phyloP scores from a whole-genome alignment of 2,113 vertebrate species.

The Paramisgurnus dabryanus region DNA sequence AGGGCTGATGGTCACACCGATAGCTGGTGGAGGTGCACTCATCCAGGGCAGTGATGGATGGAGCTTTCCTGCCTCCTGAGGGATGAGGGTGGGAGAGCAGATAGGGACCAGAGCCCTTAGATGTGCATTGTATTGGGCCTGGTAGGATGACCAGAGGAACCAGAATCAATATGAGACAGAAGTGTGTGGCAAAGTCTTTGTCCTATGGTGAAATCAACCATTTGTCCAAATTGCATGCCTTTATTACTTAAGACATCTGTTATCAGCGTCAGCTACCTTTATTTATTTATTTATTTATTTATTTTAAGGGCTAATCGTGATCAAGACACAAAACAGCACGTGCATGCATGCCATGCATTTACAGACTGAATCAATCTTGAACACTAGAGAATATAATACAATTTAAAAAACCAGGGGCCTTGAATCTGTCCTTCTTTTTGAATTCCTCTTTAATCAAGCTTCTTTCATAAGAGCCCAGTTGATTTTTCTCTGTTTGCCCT shows the following conservation, averaged over 20 bases:
- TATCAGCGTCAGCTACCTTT: conserved; percentile 8
- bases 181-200: conserved; percentile 12
- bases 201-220: conserved; percentile 21
- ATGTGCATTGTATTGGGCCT: conserved; percentile 31
- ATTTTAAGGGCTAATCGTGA: not conserved
- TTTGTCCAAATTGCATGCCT: conserved; percentile 29
- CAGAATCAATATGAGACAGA: conserved; percentile 41
- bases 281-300: not conserved
- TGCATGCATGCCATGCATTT: not conserved
- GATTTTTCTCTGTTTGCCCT: not conserved
- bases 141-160: conserved; percentile 7
- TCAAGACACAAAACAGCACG: conserved; percentile 3
- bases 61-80: conserved; percentile 37
- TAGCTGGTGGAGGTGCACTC: conserved; percentile 40
- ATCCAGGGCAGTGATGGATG: conserved; percentile 54
- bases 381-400: not conserved
- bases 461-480: not conserved
- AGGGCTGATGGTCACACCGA: conserved; percentile 53
- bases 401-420: not conserved
- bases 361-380: not conserved
- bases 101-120: conserved; percentile 22
- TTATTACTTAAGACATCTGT: not conserved
- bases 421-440: not conserved
- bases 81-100: not conserved
- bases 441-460: not conserved